phyloP scores from a whole-genome alignment of 2,888 invertebrate species.

The Leucophenga montana region DNA sequence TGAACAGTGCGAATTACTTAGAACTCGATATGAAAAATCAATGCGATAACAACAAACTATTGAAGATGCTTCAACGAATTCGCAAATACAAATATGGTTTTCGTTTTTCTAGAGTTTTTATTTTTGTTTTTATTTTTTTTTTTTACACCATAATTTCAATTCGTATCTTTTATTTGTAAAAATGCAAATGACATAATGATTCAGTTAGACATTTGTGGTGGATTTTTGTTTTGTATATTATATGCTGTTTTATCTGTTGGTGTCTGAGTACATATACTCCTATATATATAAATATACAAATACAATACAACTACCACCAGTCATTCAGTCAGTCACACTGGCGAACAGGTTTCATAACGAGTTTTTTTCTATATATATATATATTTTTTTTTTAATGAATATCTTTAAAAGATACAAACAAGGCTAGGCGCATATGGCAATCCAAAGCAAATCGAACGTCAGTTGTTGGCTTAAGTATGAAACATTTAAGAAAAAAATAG shows the following conservation, averaged over 20 bases:
- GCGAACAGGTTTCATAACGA: constrained; percentile 23
- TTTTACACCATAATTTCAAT: neutral
- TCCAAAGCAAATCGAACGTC: neutral
- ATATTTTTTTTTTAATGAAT: too few relatives aligned
- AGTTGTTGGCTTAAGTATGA: neutral
- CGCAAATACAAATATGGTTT: too few relatives aligned
- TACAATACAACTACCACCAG: constrained; percentile 4
- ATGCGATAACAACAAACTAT: neutral
- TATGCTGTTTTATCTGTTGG: constrained; percentile 3
- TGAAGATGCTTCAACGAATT: neutral
- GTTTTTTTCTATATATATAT: too few relatives aligned
- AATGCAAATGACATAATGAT: constrained; percentile 46
- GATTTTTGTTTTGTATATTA: neutral
- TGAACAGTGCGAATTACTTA: neutral
- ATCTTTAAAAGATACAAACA: constrained; percentile 5
- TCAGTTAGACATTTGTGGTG: constrained; percentile 37
- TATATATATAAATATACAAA: neutral
- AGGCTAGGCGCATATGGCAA: neutral
- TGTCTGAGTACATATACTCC: neutral
- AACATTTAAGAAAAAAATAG: neutral
- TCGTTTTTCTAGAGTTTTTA: too few relatives aligned
- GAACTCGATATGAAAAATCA: constrained; percentile 3
- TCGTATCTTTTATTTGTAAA: constrained; percentile 17
- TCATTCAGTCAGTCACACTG: neutral
- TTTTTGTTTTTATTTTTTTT: neutral